Conservation (phyloP, 2,888 invertebrate genomes). For the Callosobruchus maculatus region DNA sequence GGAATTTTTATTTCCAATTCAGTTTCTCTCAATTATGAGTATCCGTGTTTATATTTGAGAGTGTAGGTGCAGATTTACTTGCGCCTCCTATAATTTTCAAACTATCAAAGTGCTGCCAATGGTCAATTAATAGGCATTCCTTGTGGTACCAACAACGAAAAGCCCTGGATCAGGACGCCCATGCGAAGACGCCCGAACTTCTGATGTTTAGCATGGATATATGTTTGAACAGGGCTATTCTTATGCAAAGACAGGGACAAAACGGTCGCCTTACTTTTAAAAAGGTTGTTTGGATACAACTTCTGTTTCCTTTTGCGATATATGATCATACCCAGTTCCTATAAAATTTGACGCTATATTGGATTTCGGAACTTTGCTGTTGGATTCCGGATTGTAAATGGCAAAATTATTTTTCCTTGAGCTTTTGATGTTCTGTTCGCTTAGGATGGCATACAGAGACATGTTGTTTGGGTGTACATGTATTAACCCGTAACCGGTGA, state of each 20-base stretch:
- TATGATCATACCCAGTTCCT: conserved; percentile 29
- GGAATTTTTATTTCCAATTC: too few species aligned
- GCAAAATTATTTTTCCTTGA: background rate
- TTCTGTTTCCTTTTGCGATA: conserved; percentile 38
- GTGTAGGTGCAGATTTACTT: too few species aligned
- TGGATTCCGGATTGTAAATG: background rate
- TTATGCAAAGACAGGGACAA: conserved; percentile 44
- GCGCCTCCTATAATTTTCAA: too few species aligned
- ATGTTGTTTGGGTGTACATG: background rate
- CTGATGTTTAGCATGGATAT: conserved; percentile 39
- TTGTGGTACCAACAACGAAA: background rate
- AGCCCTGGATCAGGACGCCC: background rate
- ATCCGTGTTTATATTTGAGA: too few species aligned
- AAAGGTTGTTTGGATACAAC: conserved; percentile 40
- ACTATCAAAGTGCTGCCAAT: too few species aligned
- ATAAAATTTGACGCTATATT: conserved; percentile 37
- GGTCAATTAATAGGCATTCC: background rate
- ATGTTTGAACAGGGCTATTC: conserved; percentile 42
- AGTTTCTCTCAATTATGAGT: too few species aligned
- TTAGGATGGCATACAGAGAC: background rate
- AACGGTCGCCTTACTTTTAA: conserved; percentile 37
- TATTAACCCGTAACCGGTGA: too few species aligned
- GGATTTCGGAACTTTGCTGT: conserved; percentile 24
- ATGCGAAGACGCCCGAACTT: conserved; percentile 38
- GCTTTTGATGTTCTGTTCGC: background rate